These are phyloP conservation scores for Eulemur coronatus DNA, from an alignment of 2,797 vertebrate species.

Conservation along the genomic window DNA sequence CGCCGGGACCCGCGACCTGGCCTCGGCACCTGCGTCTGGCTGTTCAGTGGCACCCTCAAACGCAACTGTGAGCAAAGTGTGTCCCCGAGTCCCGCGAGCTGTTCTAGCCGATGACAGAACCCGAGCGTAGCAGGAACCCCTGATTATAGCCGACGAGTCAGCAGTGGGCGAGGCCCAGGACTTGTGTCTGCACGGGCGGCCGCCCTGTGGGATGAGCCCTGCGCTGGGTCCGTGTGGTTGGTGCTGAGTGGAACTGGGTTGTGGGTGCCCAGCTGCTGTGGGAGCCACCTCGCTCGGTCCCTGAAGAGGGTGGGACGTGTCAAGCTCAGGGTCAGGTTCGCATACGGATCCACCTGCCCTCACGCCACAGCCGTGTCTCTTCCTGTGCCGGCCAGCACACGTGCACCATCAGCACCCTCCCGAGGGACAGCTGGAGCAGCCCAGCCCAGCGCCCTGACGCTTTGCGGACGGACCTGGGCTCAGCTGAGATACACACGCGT, in stretches of 20 bases:
- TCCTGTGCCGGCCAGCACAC: rapidly evolving
- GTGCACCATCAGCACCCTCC: rapidly evolving
- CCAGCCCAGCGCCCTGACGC: background rate
- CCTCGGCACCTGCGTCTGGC: background rate
- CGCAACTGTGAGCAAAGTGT: background rate
- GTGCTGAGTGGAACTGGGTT: background rate
- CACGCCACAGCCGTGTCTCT: background rate
- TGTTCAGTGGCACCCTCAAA: background rate
- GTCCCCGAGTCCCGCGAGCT: background rate
- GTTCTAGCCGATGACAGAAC: background rate
- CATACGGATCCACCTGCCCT: background rate
- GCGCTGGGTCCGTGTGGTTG: background rate
- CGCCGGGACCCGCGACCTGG: no score
- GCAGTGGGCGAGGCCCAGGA: background rate
- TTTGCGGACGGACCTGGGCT: background rate
- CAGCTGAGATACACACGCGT: background rate
- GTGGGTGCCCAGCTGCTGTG: background rate
- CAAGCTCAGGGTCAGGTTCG: background rate
- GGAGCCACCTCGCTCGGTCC: background rate
- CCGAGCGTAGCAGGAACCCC: background rate
- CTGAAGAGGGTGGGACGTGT: background rate
- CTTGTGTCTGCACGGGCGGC: background rate
- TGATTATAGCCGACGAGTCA: background rate
- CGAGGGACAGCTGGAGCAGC: background rate
- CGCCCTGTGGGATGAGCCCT: background rate